phyloP scores from a whole-genome alignment of 1,140 invertebrate genomes.

The Ips nitidus region DNA sequence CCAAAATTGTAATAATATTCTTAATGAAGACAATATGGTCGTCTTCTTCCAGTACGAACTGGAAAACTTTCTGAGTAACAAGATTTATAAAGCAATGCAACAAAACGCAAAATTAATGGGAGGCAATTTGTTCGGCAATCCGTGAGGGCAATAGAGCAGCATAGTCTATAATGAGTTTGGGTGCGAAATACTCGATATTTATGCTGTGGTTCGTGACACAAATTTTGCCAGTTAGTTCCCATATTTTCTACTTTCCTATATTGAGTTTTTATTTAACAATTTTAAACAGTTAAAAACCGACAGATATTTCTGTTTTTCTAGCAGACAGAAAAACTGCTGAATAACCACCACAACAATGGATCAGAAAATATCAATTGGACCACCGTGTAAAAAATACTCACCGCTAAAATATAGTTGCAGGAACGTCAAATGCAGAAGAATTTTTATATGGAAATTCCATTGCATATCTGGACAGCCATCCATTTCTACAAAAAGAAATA shows the following conservation, averaged over 20 bases:
- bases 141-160: slow-evolving; percentile 43
- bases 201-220: slow-evolving; percentile 45
- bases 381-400: not conserved
- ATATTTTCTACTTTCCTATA: too few species aligned
- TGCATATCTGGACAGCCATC: not conserved
- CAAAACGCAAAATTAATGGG: slow-evolving; percentile 45
- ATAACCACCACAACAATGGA: too few species aligned
- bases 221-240: not conserved
- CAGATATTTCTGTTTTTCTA: too few species aligned
- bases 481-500: slow-evolving; percentile 14
- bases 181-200: slow-evolving; percentile 44
- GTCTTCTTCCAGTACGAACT: too few species aligned
- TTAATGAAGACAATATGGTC: too few species aligned
- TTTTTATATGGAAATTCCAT: too few species aligned
- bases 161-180: slow-evolving; percentile 46
- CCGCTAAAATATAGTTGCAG: not conserved
- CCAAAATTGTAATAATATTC: too few species aligned
- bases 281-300: too few species aligned
- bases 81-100: slow-evolving; percentile 42
- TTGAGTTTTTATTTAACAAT: too few species aligned
- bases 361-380: too few species aligned
- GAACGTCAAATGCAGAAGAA: not conserved
- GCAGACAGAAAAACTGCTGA: too few species aligned
- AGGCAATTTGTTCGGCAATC: slow-evolving; percentile 45
- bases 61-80: not conserved